phyloP scores from a whole-genome alignment of 2,797 vertebrate species.

The Heliangelus exortis region DNA sequence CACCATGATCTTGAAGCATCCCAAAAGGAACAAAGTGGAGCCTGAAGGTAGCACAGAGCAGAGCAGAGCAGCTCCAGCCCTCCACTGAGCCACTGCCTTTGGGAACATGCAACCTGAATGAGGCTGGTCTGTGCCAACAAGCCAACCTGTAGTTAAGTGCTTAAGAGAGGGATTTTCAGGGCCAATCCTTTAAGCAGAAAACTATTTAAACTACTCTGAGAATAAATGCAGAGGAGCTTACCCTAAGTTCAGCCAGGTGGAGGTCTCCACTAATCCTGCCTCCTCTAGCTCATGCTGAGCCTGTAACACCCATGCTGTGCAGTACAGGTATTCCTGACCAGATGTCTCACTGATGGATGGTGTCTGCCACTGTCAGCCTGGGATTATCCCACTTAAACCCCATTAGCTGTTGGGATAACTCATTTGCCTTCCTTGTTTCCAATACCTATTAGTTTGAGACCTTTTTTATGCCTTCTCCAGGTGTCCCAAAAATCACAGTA shows the following conservation, averaged over 20 bases:
- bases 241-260: constrained; percentile 12
- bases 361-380: constrained; percentile 11
- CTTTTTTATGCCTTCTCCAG: background rate
- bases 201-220: constrained; percentile 43
- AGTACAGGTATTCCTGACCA: constrained; percentile 10
- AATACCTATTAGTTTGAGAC: background rate
- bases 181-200: constrained; percentile 38
- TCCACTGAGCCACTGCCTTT: accelerated
- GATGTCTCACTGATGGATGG: background rate
- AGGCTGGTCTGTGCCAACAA: background rate
- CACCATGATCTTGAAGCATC: background rate
- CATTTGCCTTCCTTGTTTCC: background rate
- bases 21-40: accelerated
- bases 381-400: constrained; percentile 23
- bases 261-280: constrained; percentile 7
- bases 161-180: constrained; percentile 47
- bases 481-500: background rate
- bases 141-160: background rate
- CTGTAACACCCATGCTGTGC: background rate
- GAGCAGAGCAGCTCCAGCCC: accelerated
- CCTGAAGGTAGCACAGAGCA: accelerated
- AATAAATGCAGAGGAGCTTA: constrained; percentile 49
- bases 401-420: background rate
- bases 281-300: accelerated
- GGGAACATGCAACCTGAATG: accelerated